Percentiles rank a stretch among this genome's conserved stretches.
Conservation (phyloP, 2,797 vertebrate species). For the Acanthurus tractus region DNA sequence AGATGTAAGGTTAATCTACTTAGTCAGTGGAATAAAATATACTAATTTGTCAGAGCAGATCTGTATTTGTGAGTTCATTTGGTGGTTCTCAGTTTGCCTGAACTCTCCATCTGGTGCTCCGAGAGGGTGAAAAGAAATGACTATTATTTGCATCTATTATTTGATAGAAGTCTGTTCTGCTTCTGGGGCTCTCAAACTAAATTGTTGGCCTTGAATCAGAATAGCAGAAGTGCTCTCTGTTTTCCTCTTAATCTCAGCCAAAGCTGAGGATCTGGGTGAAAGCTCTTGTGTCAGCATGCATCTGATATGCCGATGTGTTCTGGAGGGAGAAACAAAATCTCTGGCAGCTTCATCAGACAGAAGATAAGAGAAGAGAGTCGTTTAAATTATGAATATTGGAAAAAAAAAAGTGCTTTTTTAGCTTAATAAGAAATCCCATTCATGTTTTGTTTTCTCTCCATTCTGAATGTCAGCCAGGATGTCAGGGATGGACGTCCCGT, state of each 20-base stretch:
- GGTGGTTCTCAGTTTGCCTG: neutral
- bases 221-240: conserved; percentile 12
- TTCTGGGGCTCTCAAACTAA: conserved; percentile 2
- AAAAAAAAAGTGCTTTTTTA: neutral
- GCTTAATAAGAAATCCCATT: conserved; percentile 21
- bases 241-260: conserved; percentile 27
- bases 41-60: neutral
- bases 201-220: conserved; percentile 8
- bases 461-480: conserved; percentile 74
- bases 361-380: conserved; percentile 4
- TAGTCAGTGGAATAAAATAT: neutral
- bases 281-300: conserved; percentile 46
- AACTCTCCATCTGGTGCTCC: conserved; percentile 4
- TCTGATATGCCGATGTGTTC: conserved; percentile 33
- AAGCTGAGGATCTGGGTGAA: conserved; percentile 33
- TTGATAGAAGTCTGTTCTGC: conserved; percentile 15
- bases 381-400: conserved; percentile 34
- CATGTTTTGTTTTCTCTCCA: conserved; percentile 10
- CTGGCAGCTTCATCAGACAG: conserved; percentile 36
- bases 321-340: conserved; percentile 22
- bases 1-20: neutral
- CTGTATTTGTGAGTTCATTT: conserved; percentile 7
- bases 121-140: neutral
- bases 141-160: conserved; percentile 11
- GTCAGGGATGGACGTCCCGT: conserved; percentile 86